Evolutionary conservation across 2,888 invertebrate genomes (phyloP), one percentile per base, ranked within the genome.

Genomic region (Dinocampus coccinellae): DNA sequence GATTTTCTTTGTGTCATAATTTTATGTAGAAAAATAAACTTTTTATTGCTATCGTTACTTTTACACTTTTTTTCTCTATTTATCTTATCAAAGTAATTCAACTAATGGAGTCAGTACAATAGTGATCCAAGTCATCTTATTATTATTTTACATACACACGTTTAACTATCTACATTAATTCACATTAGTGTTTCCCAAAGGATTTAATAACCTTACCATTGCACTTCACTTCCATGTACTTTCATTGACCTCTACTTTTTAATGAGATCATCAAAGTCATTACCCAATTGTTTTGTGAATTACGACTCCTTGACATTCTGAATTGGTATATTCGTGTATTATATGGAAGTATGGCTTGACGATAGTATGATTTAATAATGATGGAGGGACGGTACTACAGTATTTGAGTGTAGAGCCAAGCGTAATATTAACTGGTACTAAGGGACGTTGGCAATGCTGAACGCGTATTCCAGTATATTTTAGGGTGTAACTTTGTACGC

Each of bases 401-500:
- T 16, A 7, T 16, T 47, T 20, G 20, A 4, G 16, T 6, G 16
- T 20, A 16, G 39, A 69, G 52, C 36, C 39, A 60, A 39, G 61
- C 66, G 55, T 68, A 61, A 57, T 68, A 57, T 69, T 67, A 75
- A 75, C 68, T 73, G 58, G 65, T 65, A 69, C 72, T 75, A 58
- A 69, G 10, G 57, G 20, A 62, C 60, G 63, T 42, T 39, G 36
- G 42, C 39, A 42, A 64, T 11, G 62, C 69, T 34, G 47, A 39
- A 39, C 39, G 55, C 55, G 20, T 47, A 24, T 63, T 3, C 26
- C 47, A 20, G 26, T 42, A n/a, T 13, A 63, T 42, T n/a, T n/a
- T n/a, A 47, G 73, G 71, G 75, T 70, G 78, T 79, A 79, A 79
- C 79, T 77, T 78, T 75, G 68, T 73, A 64, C 74, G 78, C 79